Evolutionary conservation across 2,888 invertebrate genomes (phyloP).

Genomic region (Oscheius sp.): DNA sequence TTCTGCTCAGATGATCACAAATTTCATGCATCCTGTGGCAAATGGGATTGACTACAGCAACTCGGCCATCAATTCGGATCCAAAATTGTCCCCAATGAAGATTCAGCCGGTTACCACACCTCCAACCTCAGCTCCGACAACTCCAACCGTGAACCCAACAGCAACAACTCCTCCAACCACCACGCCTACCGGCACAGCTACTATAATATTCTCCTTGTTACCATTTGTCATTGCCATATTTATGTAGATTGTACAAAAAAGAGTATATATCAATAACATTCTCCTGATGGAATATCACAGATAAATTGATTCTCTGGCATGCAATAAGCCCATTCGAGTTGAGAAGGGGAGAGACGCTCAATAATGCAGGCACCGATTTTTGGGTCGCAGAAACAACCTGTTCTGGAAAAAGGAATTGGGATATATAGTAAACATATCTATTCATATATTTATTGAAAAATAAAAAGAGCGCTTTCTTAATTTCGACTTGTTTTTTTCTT

Average conservation of each 20-base stretch:
- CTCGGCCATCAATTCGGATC: slow-evolving; percentile 10
- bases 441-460: neutral
- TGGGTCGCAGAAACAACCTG: slow-evolving; percentile 25
- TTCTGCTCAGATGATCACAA: slow-evolving; percentile 30
- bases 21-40: slow-evolving; percentile 15
- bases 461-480: no score
- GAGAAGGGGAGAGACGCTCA: neutral
- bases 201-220: neutral
- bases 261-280: neutral
- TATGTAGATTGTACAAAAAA: neutral
- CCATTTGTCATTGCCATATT: neutral
- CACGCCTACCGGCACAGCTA: neutral
- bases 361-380: slow-evolving; percentile 18
- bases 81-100: neutral
- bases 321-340: slow-evolving; percentile 19
- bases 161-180: neutral
- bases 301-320: neutral
- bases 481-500: no score
- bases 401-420: no score
- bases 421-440: no score
- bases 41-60: neutral
- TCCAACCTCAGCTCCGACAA: neutral
- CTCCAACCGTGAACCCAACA: neutral
- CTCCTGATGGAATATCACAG: slow-evolving; percentile 6
- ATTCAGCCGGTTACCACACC: neutral